Evolutionary conservation across 2,113 vertebrate species (phyloP), one percentile per base, ranked within the genome.

Genomic region (Rhadina sibilatrix): DNA sequence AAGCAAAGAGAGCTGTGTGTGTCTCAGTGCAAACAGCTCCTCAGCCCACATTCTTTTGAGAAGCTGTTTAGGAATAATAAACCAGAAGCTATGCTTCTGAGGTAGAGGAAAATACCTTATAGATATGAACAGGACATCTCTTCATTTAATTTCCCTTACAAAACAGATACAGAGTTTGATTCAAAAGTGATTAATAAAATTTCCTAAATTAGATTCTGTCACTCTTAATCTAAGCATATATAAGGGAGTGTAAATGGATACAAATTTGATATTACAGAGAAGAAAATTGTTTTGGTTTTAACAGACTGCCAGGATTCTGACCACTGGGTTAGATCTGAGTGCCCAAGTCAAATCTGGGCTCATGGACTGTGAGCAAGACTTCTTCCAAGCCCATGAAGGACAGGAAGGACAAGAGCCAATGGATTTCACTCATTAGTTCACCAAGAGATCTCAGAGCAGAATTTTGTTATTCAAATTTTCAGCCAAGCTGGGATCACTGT

Each of bases 11-110:
- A 87, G 63, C 53, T 89, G 44, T 72, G 77, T 81, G 49, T 56
- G 71, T 75, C 74, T n/a, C 65, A 33, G 47, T 27, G 30, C 74
- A 92, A 96, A 92, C 50, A 95, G 40, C 38, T 93, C 63, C 69
- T 78, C 18, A n/a, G 56, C 12, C 57, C 3, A 3, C 47, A n/a
- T 92, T 87, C 33, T 74, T 72, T 70, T 60, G 52, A 81, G 61
- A 90, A 91, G 66, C 33, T 81, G 25, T 72, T 94, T 85, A 93
- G n/a, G 18, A 83, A 19, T n/a, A 70, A 35, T 54, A 80, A 92
- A 44, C 44, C 80, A 85, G 74, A 93, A 52, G 30, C 40, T 64
- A 56, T 38, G 33, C 53, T 72, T 92, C 59, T 89, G 66, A 91
- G 56, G 33, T 71, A 69, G 27, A 83, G 65, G 44, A 59, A 85